These are phyloP conservation scores for Mastigias papua DNA, from an alignment of 30 jellyfish, hydroid and myxozoan species.

Conservation along the genomic window DNA sequence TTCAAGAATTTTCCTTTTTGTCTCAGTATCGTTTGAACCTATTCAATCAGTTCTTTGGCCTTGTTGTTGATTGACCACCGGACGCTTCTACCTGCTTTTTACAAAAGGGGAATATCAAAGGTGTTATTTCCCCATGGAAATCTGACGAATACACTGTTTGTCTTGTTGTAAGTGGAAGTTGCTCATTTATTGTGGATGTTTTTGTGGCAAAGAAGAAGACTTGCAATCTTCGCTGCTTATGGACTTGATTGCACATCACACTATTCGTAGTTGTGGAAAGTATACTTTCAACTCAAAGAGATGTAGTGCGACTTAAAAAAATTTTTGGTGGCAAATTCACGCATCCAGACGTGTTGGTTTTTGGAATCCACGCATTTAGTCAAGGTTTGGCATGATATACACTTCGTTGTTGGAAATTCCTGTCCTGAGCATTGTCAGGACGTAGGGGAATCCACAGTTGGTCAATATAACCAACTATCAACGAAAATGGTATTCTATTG, in stretches of 20 bases:
- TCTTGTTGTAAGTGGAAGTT: background rate
- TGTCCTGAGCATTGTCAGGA: background rate
- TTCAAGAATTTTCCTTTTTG: background rate
- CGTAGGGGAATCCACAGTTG: background rate
- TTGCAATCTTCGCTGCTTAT: background rate
- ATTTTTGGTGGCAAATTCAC: background rate
- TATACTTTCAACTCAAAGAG: background rate
- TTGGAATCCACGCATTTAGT: background rate
- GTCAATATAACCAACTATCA: too few species aligned
- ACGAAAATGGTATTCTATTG: constrained; percentile 54
- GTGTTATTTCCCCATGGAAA: background rate
- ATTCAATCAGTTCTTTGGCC: background rate
- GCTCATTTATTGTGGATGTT: background rate
- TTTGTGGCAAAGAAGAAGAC: background rate
- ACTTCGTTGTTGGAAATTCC: background rate
- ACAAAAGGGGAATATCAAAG: background rate
- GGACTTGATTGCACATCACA: background rate
- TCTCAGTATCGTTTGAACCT: background rate
- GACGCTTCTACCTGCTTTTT: background rate
- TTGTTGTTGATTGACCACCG: background rate
- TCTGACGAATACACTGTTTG: background rate
- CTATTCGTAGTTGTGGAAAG: background rate
- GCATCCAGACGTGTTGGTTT: background rate
- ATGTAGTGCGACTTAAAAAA: background rate
- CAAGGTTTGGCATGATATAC: background rate